phyloP scores from a whole-genome alignment of 2,113 vertebrate species.

The Vidua chalybeata region DNA sequence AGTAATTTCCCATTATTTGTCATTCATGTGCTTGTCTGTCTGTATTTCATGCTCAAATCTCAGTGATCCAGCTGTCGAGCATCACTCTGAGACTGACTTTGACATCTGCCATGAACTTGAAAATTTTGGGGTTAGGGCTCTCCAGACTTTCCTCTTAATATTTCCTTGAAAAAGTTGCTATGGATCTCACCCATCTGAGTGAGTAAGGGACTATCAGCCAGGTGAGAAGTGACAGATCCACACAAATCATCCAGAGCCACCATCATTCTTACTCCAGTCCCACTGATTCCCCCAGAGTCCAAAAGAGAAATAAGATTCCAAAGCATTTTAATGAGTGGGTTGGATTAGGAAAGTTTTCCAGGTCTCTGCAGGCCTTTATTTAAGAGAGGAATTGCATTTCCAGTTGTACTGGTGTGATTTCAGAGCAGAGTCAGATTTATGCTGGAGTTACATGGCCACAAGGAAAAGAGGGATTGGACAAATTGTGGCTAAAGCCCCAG shows the following conservation, averaged over 20 bases:
- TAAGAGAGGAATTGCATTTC: not conserved
- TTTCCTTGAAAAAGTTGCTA: not conserved
- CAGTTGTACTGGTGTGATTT: not conserved
- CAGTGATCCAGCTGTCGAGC: not conserved
- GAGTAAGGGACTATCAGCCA: not conserved
- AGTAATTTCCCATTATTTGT: not conserved
- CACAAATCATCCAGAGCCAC: not conserved
- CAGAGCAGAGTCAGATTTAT: not conserved
- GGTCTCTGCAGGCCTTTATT: not conserved
- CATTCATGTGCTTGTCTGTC: not conserved
- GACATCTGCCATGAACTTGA: not conserved
- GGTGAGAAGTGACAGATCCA: not conserved
- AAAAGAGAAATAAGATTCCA: not conserved
- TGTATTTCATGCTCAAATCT: not conserved
- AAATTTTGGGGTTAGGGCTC: not conserved
- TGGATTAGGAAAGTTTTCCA: not conserved
- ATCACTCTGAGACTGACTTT: not conserved
- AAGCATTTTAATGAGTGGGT: not conserved
- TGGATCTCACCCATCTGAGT: not conserved
- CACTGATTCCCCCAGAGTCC: not conserved
- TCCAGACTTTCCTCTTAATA: not conserved
- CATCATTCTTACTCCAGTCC: not conserved
- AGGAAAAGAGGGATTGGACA: slow-evolving; percentile 17
- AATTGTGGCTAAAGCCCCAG: slow-evolving; percentile 59
- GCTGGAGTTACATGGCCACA: not conserved